Evolutionary conservation across 2,888 invertebrate genomes (phyloP).

Genomic region (Melanostoma scalare): DNA sequence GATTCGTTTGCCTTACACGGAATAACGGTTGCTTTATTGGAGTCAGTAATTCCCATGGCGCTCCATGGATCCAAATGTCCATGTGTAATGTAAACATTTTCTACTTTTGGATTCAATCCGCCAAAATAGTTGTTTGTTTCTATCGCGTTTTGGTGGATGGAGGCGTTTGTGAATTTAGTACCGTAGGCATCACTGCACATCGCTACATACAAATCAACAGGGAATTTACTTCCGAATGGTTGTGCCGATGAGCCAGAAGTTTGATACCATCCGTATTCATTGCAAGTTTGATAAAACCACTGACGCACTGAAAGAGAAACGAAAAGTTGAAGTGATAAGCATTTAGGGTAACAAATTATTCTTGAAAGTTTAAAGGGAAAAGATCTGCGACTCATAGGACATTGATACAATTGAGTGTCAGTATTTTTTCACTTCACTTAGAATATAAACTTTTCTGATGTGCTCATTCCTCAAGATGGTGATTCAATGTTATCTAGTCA

Average conservation of each 20-base stretch:
- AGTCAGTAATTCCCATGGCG: conserved; percentile 81
- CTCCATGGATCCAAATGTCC: conserved; percentile 85
- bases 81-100: conserved; percentile 83
- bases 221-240: conserved; percentile 83
- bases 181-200: conserved; percentile 79
- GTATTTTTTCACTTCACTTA: too few species aligned
- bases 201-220: conserved; percentile 76
- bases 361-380: too few species aligned
- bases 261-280: conserved; percentile 93
- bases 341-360: too few species aligned
- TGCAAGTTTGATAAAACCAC: conserved; percentile 93
- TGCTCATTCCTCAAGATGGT: too few species aligned
- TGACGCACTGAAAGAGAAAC: conserved; percentile 82
- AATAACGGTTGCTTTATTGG: conserved; percentile 77
- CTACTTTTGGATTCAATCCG: conserved; percentile 81
- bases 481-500: too few species aligned
- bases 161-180: conserved; percentile 75
- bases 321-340: background rate
- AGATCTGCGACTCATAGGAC: too few species aligned
- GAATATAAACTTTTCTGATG: too few species aligned
- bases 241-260: conserved; percentile 85
- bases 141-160: conserved; percentile 74
- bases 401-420: too few species aligned
- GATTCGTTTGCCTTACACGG: conserved; percentile 75
- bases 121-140: conserved; percentile 83